Conservation (phyloP, 2,113 vertebrate genomes). For the Coryphaenoides rupestris region DNA sequence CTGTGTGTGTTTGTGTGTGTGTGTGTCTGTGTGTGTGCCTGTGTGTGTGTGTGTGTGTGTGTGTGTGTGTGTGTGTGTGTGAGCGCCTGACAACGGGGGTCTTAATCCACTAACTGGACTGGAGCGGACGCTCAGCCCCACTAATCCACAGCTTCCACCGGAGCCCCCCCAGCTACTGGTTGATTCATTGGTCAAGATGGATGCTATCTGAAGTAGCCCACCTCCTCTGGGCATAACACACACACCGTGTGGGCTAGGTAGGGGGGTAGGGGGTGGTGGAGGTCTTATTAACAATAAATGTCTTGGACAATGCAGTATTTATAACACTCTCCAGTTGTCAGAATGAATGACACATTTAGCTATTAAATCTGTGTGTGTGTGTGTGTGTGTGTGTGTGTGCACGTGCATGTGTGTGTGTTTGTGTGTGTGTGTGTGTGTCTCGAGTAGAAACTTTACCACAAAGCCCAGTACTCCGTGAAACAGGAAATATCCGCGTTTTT, state of each 20-base stretch:
- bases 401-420: not conserved
- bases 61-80: not conserved
- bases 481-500: too few species aligned
- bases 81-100: not conserved
- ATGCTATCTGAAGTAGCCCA: not conserved
- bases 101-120: not conserved
- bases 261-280: too few species aligned
- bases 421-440: not conserved
- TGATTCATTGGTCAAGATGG: not conserved
- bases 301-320: not conserved
- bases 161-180: not conserved
- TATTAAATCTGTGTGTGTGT: not conserved
- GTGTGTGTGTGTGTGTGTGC: constrained; percentile 2
- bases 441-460: not conserved
- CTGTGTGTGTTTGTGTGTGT: too few species aligned
- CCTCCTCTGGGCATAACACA: not conserved
- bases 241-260: not conserved
- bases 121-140: too few species aligned
- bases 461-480: too few species aligned
- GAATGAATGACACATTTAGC: not conserved
- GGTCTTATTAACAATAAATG: too few species aligned
- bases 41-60: too few species aligned
- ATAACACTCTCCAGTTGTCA: not conserved
- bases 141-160: not conserved
- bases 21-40: too few species aligned